These are phyloP conservation scores for Aphidius colemani DNA, from an alignment of 2,888 invertebrate genomes.

Conservation along the genomic window DNA sequence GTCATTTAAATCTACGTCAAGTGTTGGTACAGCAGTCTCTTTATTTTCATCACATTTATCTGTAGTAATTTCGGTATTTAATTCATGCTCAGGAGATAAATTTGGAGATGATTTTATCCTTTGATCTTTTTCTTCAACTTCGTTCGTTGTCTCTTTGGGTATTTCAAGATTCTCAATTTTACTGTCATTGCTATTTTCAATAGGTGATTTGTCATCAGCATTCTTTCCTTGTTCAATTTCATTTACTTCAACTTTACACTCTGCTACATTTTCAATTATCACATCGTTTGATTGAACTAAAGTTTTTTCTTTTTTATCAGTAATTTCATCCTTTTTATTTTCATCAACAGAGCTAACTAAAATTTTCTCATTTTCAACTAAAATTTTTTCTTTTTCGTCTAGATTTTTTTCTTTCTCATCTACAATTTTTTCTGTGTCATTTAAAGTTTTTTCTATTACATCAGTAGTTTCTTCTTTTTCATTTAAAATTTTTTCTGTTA, in stretches of 20 bases:
- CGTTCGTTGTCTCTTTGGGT: neutral
- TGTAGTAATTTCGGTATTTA: neutral
- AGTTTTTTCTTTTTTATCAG: conserved; percentile 23
- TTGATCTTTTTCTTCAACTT: conserved; percentile 9
- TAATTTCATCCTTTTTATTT: neutral
- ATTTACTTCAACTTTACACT: neutral
- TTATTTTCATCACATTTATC: neutral
- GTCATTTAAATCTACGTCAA: conserved; percentile 15
- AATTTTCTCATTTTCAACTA: conserved; percentile 6
- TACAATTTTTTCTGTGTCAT: conserved; percentile 16
- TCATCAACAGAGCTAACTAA: neutral
- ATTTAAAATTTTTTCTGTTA: conserved; percentile 19
- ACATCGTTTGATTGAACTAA: conserved; percentile 30
- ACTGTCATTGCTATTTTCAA: neutral
- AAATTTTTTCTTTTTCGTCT: conserved; percentile 12
- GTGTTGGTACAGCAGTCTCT: too few species aligned
- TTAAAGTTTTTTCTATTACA: conserved; percentile 3
- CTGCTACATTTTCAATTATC: conserved; percentile 4
- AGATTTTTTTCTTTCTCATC: conserved; percentile 16
- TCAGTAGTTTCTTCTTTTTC: conserved; percentile 25
- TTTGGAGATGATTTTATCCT: neutral
- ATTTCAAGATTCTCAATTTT: conserved; percentile 18
- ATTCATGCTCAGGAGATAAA: neutral
- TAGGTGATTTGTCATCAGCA: neutral
- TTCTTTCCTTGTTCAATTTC: conserved; percentile 7